Base-by-base conservation (phyloP, 2,888 invertebrate genomes). In the Troilus luridus region DNA sequence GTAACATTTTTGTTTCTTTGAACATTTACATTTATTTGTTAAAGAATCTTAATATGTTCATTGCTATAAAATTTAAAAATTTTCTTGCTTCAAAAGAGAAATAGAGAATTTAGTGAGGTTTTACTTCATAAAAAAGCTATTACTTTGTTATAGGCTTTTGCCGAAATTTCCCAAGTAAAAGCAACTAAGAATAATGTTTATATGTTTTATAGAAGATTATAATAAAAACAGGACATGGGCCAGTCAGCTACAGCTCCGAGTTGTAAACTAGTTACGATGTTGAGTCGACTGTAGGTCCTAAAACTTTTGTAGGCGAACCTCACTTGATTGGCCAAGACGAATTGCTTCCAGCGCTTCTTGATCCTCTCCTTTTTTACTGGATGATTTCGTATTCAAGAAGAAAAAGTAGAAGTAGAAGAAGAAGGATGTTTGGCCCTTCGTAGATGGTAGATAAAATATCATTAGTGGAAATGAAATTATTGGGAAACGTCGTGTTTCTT, bases 221-320 rank as follows among this genome's bases (percentile, higher is more conserved):
- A 19, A 77, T 77, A 41, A 77, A 77, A 77, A 7, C 12, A 2
- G 27, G 17, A 77, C 12, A 77, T 77, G 72, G 41, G 27, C 72
- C 27, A 77, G 41, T 77, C 27, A 19, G 17, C 72, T 77, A 17
- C 14, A 17, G 72, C 72, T 9, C 41, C 9, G 27, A 41, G 72
- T 77, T 77, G 72, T 77, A 77, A 77, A 77, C 72, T 77, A 77
- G 72, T 77, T 77, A 77, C 72, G 72, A 77, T 77, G 72, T 27
- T 27, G 72, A 41, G 41, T 41, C 8, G 72, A 27, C 27, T 17
- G 27, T 77, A 17, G 72, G 19, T 27, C 72, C 72, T 77, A 77
- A 67, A 77, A 77, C 27, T 77, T 77, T 77, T 77, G 72, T 77
- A 17, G 72, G 72, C 72, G 72, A 8, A 41, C 72, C 17, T 27